Conservation (phyloP, 92 coral and sea anemone species). For the Nematostella vectensis region DNA sequence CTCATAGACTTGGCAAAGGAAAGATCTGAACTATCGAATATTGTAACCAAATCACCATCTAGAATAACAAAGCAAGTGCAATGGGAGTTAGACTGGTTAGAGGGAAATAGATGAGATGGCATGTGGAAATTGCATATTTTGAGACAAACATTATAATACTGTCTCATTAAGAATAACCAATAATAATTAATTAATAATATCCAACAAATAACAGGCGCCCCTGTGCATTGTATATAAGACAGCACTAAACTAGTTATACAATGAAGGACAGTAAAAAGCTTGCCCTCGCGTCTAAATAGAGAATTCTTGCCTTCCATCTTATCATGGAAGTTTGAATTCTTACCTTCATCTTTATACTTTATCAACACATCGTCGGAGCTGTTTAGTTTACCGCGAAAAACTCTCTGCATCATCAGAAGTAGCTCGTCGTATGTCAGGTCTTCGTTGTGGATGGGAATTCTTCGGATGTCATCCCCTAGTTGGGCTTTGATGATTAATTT, state of each 20-base stretch:
- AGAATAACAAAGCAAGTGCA: conserved; percentile 8
- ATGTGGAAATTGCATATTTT: neutral
- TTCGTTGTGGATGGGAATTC: conserved; percentile 99
- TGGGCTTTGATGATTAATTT: conserved; percentile 94
- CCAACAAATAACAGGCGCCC: too few species aligned
- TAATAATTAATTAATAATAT: too few species aligned
- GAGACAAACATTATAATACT: neutral
- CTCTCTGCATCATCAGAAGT: conserved; percentile 96
- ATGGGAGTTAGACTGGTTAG: too few species aligned
- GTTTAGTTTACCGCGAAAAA: conserved; percentile 74
- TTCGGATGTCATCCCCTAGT: conserved; percentile 86
- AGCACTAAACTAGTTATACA: too few species aligned
- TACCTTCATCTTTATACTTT: conserved; percentile 95
- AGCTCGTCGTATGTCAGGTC: conserved; percentile 94
- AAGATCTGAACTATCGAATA: conserved; percentile 92
- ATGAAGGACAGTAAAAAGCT: too few species aligned
- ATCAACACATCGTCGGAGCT: conserved; percentile 87
- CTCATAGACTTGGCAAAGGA: conserved; percentile 82
- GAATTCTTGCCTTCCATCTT: too few species aligned
- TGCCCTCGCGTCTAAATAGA: too few species aligned
- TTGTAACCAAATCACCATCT: conserved; percentile 98
- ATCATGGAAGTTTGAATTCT: too few species aligned
- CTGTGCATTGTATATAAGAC: too few species aligned
- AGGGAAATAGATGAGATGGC: neutral
- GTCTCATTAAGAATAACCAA: too few species aligned